Percentiles rank a stretch among this genome's conserved stretches.
phyloP scores from a whole-genome alignment of 2,113 vertebrate genomes.

The Drymodes brunneopygia region DNA sequence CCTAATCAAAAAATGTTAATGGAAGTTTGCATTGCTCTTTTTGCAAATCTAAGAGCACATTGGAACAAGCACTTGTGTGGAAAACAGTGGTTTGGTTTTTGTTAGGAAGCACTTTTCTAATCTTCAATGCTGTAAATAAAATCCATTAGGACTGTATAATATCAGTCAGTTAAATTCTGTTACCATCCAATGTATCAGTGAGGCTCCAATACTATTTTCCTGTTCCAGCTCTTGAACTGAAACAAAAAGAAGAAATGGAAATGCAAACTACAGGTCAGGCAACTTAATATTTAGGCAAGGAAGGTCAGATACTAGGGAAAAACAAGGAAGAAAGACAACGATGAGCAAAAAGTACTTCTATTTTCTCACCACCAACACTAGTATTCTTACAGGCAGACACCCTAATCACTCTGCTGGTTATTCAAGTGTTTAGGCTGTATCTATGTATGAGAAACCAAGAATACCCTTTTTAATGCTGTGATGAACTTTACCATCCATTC shows the following conservation, averaged over 20 bases:
- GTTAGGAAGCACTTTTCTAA: constrained; percentile 38
- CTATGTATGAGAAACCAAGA: not conserved
- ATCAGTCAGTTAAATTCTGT: constrained; percentile 27
- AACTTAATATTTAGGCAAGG: constrained; percentile 1
- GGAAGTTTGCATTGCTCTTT: not conserved
- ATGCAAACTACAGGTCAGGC: not conserved
- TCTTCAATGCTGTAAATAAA: constrained; percentile 28
- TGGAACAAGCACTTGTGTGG: not conserved
- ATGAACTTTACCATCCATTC: not conserved
- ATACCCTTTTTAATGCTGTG: not conserved
- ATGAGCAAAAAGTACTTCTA: not conserved
- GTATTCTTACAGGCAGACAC: not conserved
- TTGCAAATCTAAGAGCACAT: not conserved
- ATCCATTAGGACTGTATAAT: not conserved
- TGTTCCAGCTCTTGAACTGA: not conserved
- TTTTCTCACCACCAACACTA: not conserved
- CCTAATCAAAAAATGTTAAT: not conserved
- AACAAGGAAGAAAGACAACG: not conserved
- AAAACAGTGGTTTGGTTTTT: constrained; percentile 6
- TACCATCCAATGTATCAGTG: not conserved
- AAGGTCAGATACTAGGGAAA: not conserved
- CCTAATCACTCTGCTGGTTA: not conserved
- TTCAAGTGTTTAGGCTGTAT: constrained; percentile 9
- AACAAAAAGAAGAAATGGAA: constrained; percentile 19
- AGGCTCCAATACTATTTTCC: not conserved